These are phyloP conservation scores for Carduelis carduelis DNA, from an alignment of 2,797 vertebrate species.

Conservation along the genomic window DNA sequence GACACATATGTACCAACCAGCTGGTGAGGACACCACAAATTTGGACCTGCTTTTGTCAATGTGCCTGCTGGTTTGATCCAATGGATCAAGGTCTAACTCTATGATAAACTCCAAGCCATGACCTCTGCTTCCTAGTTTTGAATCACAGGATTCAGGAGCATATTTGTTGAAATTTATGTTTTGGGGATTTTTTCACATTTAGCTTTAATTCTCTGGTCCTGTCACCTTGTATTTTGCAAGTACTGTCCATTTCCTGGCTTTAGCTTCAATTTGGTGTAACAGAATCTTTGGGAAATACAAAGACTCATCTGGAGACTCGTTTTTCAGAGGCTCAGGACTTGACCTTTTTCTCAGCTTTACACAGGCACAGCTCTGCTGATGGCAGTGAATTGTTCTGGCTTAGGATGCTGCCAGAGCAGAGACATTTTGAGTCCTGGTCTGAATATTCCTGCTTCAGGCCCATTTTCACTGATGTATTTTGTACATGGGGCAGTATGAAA, in stretches of 20 bases:
- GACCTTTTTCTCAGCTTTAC: conserved; percentile 43
- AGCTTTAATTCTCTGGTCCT: background rate
- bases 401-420: background rate
- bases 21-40: background rate
- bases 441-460: background rate
- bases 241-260: conserved; percentile 7
- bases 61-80: background rate
- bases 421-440: background rate
- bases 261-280: conserved; percentile 25
- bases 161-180: background rate
- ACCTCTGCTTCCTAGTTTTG: background rate
- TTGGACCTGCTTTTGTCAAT: background rate
- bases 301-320: conserved; percentile 43
- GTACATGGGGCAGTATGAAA: background rate
- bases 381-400: background rate
- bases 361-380: background rate
- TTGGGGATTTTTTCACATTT: background rate
- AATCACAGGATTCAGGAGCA: background rate
- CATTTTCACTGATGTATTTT: background rate
- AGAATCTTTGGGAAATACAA: conserved; percentile 34
- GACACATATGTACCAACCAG: background rate
- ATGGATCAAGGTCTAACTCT: background rate
- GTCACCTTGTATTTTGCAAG: conserved; percentile 27
- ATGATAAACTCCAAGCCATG: background rate
- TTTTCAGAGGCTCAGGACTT: conserved; percentile 50